phyloP scores from a whole-genome alignment of 2,113 vertebrate genomes.

The Axis porcinus region DNA sequence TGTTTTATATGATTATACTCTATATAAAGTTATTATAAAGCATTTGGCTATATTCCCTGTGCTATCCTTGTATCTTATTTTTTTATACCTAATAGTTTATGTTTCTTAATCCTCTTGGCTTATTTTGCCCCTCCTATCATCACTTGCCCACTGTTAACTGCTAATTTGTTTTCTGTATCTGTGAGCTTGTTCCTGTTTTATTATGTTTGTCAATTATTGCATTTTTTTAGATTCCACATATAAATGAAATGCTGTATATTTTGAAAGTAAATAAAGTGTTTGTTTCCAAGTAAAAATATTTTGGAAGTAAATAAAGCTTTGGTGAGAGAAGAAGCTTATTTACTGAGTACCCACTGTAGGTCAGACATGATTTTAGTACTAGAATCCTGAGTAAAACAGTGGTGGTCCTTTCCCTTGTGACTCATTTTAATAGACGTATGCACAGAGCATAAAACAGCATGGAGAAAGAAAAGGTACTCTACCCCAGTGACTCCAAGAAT shows the following conservation, averaged over 20 bases:
- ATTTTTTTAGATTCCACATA: background rate
- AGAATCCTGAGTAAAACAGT: background rate
- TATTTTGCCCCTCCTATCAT: background rate
- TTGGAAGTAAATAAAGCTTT: background rate
- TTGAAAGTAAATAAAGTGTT: background rate
- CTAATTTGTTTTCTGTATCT: background rate
- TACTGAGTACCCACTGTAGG: background rate
- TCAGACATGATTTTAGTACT: background rate
- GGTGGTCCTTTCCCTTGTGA: background rate
- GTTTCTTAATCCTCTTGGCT: background rate
- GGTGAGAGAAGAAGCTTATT: background rate
- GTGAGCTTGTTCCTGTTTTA: background rate
- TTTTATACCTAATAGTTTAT: background rate
- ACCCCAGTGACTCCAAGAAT: background rate
- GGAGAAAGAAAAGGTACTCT: background rate
- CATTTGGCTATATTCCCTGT: background rate
- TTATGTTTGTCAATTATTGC: background rate
- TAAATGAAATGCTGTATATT: background rate
- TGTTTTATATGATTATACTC: background rate
- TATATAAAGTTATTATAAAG: background rate
- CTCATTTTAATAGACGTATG: background rate
- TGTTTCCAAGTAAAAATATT: background rate
- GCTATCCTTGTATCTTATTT: background rate
- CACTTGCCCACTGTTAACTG: background rate
- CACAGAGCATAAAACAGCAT: background rate